Percentiles rank a stretch among this genome's conserved stretches.
Evolutionary conservation across 1,140 invertebrate genomes (phyloP).

Genomic region (Batillaria attramentaria): DNA sequence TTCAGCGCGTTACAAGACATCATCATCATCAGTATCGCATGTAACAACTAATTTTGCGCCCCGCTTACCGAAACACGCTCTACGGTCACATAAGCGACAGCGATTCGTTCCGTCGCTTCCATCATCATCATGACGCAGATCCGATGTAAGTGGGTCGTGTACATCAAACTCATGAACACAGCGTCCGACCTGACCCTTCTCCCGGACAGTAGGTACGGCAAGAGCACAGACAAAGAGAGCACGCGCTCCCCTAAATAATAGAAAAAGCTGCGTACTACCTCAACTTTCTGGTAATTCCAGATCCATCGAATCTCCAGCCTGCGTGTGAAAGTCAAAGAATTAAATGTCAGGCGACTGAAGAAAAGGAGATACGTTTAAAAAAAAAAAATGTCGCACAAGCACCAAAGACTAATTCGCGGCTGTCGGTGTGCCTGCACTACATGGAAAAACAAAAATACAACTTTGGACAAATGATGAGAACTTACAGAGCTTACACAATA

Average conservation of each 20-base stretch:
- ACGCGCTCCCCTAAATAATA: slow-evolving; percentile 19
- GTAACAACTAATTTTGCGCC: too few relatives aligned
- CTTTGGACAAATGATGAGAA: neutral
- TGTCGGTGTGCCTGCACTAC: too few relatives aligned
- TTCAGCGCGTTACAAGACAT: too few relatives aligned
- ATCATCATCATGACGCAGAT: slow-evolving; percentile 13
- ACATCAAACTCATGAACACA: slow-evolving; percentile 25
- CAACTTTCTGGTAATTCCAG: slow-evolving; percentile 23
- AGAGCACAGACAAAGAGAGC: neutral
- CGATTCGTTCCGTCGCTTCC: slow-evolving; percentile 19
- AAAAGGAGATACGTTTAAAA: neutral
- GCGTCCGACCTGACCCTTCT: neutral
- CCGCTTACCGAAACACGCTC: slow-evolving; percentile 1
- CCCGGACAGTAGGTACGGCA: slow-evolving; percentile 23
- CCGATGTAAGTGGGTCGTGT: slow-evolving; percentile 17
- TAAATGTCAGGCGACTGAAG: too few relatives aligned
- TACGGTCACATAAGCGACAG: neutral
- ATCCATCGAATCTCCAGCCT: slow-evolving; percentile 7
- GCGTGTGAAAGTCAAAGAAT: too few relatives aligned
- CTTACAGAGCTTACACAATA: neutral
- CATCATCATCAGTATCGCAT: too few relatives aligned
- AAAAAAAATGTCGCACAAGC: neutral
- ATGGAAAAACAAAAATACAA: neutral
- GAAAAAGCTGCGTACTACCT: slow-evolving; percentile 17
- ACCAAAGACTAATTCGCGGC: neutral